Base-by-base conservation (phyloP, 2,797 vertebrate species). In the Gymnoscopelus microlampas region DNA sequence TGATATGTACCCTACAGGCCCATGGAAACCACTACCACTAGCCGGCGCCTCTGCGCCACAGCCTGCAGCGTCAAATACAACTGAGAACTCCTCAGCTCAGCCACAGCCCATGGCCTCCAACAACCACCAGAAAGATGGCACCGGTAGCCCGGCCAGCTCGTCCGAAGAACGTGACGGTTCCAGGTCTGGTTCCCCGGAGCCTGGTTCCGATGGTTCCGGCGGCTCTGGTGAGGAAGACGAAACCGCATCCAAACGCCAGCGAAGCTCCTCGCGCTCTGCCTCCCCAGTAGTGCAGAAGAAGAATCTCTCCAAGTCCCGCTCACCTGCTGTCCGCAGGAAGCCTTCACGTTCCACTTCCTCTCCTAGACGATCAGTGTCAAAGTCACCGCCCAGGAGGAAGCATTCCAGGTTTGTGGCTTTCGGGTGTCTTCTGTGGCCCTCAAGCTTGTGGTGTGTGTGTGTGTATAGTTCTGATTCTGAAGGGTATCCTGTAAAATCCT, bases 321-420 rank as follows among this genome's bases (percentile, higher is more conserved):
- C 94, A 4, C 93, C 93, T 9, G 8, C 79, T 0, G 69, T 66
- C 26, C 53, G 7, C 6, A 81, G 73, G 58, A 93, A 93, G 70
- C 88, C 57, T 8, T 93, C 93, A 26, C 88, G 87, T 44, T 93
- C 93, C 53, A 72, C 69, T 62, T 91, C 92, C 32, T 89, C 85
- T 1, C 82, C 90, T 23, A 79, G 82, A 5, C 86, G 83, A 19
- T 93, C 92, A 32, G 78, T 78, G 26, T 92, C 93, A 1, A 92
- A 92, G 80, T 88, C 92, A 48, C 47, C 32, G 60, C 78, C 88
- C 15, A 87, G 76, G 64, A 93, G 73, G 72, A 94, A 91, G 81
- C 86, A 74, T 24, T 96, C 95, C 66, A 94, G 95, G 91, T 93
- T 51, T 66, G 88, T 83, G 13, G 1, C 60, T 11, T 76, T 2